Base-by-base conservation (phyloP, 1,140 invertebrate genomes). In the Heliconius congener region DNA sequence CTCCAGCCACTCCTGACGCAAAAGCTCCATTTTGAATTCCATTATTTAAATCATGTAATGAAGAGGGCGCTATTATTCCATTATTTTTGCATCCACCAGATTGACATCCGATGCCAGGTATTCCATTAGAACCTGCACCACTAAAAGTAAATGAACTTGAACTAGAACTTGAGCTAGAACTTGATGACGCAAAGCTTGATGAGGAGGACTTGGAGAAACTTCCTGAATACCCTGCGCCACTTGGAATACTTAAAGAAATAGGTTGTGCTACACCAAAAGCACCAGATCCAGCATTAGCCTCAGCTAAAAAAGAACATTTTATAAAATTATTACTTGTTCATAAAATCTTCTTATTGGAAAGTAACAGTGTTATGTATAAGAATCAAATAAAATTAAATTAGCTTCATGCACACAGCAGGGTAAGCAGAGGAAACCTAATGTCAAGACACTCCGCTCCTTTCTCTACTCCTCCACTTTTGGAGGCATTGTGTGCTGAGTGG, bases 201-300 rank as follows among this genome's bases (percentile, higher is more conserved):
- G 93, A 87, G 16, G 90, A 89, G 2, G 92, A 91, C 70, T 93
- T 93, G 0, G 91, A 90, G 57, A 86, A 93, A 79, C 86, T 90
- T 60, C 91, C 90, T 5, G 91, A 92, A 83, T 80, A 93, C 34
- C 84, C 85, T n/a, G 73, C 80, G 18, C 86, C 85, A 74, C 76
- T 83, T 6, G 91, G 88, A 72, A 90, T 84, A 74, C 76, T 80
- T 2, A 89, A 66, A 18, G 90, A 86, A 8, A 86, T 73, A 11
- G 74, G 79, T 37, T 80, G 85, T 60, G 84, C 34, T 3, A 78
- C 86, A 75, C 80, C 85, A 66, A 86, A 88, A 11, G 85, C 84
- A 23, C 87, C 87, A n/a, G 89, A 85, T 23, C 78, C 81, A 37
- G 91, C 91, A 66, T 78, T 81, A 50, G 91, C 86, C 72, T 88